Evolutionary conservation across 2,113 vertebrate species (phyloP).

Genomic region (Columba livia): DNA sequence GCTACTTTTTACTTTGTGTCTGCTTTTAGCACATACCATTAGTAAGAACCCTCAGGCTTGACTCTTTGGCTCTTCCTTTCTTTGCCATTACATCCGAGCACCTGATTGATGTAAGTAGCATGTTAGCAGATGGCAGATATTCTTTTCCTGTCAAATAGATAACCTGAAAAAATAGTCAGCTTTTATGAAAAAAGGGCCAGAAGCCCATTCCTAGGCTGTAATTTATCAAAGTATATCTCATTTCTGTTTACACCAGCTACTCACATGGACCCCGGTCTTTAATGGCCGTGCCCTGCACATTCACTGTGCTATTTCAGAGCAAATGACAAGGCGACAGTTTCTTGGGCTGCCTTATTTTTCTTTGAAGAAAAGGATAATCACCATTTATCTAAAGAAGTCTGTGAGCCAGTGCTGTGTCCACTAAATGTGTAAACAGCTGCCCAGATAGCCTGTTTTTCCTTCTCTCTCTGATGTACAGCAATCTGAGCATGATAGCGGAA

Average conservation of each 20-base stretch:
- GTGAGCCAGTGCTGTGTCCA: background rate
- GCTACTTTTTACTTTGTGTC: background rate
- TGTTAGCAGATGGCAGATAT: conserved; percentile 27
- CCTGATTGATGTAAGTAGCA: conserved; percentile 20
- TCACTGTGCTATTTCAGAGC: background rate
- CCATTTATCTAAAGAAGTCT: background rate
- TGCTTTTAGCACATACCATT: background rate
- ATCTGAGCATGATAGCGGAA: background rate
- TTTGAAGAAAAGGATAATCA: conserved; percentile 21
- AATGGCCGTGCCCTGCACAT: background rate
- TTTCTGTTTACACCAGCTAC: background rate
- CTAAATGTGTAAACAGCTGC: background rate
- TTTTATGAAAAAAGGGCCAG: background rate
- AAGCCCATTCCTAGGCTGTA: background rate
- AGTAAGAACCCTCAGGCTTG: background rate
- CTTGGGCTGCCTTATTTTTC: conserved; percentile 7
- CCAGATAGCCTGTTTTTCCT: background rate
- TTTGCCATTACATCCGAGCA: background rate
- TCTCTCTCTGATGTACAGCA: background rate
- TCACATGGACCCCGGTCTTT: background rate
- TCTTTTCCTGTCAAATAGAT: conserved; percentile 29
- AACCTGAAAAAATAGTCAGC: conserved; percentile 13
- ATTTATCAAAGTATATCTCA: conserved; percentile 3
- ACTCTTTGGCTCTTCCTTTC: background rate
- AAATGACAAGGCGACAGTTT: background rate